Evolutionary conservation across 2,888 invertebrate species (phyloP), one percentile per base, ranked within the genome.

Genomic region (Liposcelis brunnea): DNA sequence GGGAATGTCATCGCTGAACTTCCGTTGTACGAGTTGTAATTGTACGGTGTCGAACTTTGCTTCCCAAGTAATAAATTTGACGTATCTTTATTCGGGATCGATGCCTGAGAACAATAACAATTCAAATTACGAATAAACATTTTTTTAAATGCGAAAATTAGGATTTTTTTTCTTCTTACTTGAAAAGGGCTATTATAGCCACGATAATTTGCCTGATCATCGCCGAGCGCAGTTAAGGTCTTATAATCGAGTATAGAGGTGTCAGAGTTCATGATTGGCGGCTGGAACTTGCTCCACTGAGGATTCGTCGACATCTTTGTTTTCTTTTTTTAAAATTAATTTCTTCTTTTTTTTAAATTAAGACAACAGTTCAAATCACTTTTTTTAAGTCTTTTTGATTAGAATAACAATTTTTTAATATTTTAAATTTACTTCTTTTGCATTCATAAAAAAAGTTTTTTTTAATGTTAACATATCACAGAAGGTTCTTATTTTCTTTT

Each of bases 251-350:
- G 75, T 68, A 83, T 77, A 61, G 82, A 76, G 58, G 76, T 72
- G 66, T 84, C 80, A 63, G 80, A 75, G 69, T 78, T 78, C 72
- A 79, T 76, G 72, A 76, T 74, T 70, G 83, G 82, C 81, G 85
- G 81, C 77, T 85, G 84, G 80, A 84, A 83, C 68, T 77, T 75
- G 73, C 80, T 81, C 81, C 81, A 82, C 80, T 82, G 81, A 79
- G 80, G 76, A 79, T 81, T 80, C 68, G 72, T 78, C 67, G 80
- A 80, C 81, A 82, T 80, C 59, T 58, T 57, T 58, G 57, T 57
- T 53, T 49, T 49, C 50, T 53, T 55, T 52, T 51, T 48, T 26
- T 26, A 26, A 26, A 26, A 26, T 6, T 6, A 26, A 49, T 49
- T 55, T 49, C 51, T 51, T 51, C 38, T 50, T 50, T 60, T 53